Evolutionary conservation across 53 echinoderm and acorn worm species (phyloP).

Genomic region (Astropecten irregularis): DNA sequence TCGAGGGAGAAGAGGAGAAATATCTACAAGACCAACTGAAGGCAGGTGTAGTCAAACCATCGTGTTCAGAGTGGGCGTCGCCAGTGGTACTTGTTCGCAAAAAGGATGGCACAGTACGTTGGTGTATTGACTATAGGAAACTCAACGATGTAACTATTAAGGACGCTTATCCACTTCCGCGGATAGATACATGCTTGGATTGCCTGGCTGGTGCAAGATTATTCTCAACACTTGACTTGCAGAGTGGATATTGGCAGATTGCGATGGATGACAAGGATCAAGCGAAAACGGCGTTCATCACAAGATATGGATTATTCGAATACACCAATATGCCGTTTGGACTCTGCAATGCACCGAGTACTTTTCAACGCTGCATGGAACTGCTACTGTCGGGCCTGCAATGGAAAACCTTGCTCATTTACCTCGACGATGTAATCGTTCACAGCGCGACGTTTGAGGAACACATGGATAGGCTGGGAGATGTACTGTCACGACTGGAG

Average conservation of each 20-base stretch:
- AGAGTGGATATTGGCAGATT: conserved; percentile 33
- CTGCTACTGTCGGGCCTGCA: conserved; percentile 44
- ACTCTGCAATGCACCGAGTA: no score
- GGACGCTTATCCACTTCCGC: conserved; percentile 5
- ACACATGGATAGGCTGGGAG: conserved; percentile 11
- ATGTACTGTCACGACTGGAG: conserved; percentile 23
- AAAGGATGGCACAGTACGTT: conserved; percentile 35
- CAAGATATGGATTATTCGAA: conserved; percentile 49
- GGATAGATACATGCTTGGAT: conserved; percentile 34
- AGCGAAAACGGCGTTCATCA: conserved; percentile 45
- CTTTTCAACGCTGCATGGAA: conserved; percentile 55
- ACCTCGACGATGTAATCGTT: conserved; percentile 50
- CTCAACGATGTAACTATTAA: conserved; percentile 17
- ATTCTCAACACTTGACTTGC: conserved; percentile 12
- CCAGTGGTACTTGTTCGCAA: conserved; percentile 43
- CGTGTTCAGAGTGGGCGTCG: conserved; percentile 30
- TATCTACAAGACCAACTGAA: conserved; percentile 19
- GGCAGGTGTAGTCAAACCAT: conserved; percentile 32
- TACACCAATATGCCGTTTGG: no score
- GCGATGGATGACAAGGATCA: conserved; percentile 16
- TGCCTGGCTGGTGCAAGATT: conserved; percentile 24
- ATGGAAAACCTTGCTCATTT: conserved; percentile 57
- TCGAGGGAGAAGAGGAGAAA: conserved; percentile 25
- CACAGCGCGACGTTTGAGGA: conserved; percentile 24
- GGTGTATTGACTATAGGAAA: conserved; percentile 43